Evolutionary conservation across 2,113 vertebrate species (phyloP), one percentile per base, ranked within the genome.

Genomic region (Ranitomeya variabilis): DNA sequence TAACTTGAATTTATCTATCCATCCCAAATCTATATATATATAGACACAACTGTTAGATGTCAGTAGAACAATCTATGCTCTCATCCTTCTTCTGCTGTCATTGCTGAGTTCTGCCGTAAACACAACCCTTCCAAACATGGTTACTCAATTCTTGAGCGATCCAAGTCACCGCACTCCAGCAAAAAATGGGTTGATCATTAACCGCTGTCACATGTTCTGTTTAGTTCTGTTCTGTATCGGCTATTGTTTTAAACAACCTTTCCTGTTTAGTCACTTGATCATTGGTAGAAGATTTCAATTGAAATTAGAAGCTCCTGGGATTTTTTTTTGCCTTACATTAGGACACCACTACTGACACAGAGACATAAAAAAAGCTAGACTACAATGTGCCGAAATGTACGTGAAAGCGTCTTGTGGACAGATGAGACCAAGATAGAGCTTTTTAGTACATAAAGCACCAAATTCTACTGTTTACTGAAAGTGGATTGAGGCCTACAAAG

Each of bases 71-170:
- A 4, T 80, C 78, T 60, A 23, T 80, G 54, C 55, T n/a, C 52
- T 55, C 23, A 37, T 59, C 31, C 37, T 60, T 7, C 9, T 81
- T 5, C 9, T 80, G 21, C 55, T 80, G 78, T 54, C 55, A 80
- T 1, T 80, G 55, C 15, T 60, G 26, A 59, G 55, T 16, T 81
- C 7, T 82, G 59, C 80, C 12, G 26, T 37, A 12, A 11, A 51
- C 16, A 62, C 59, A 7, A 31, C 57, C 26, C 31, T 62, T 19
- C 57, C 15, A 31, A 9, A 60, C 80, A 64, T 6, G 5, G 26
- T 64, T 82, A 82, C 80, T 64, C 57, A 81, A 81, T 31, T 45
- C 26, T 59, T 62, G 23, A 80, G 51, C 15, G 52, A 59, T 62
- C 26, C 4, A 15, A 16, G 57, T 18, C 23, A 26, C 23, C n/a